Conservation (phyloP, 2,113 vertebrate genomes). For the Sebastes schlegelii region DNA sequence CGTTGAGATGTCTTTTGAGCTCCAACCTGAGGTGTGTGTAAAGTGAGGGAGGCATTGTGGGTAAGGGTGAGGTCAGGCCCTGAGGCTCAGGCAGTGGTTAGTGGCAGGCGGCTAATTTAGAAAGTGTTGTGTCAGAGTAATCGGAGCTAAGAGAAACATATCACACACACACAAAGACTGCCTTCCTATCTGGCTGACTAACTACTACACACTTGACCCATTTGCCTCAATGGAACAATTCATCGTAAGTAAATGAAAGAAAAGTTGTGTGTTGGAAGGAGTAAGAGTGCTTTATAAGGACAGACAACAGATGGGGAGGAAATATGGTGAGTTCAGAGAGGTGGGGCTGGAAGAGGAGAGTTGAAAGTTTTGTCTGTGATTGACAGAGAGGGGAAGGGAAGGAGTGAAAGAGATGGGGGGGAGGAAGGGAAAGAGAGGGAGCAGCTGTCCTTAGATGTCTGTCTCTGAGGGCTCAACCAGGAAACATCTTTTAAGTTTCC, state of each 20-base stretch:
- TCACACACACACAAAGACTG: conserved; percentile 24
- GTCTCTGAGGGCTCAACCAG: conserved; percentile 52
- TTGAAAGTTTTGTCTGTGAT: conserved; percentile 50
- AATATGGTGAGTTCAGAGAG: conserved; percentile 38
- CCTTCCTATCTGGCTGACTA: conserved; percentile 23
- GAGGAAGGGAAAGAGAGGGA: conserved; percentile 36
- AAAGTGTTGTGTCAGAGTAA: conserved; percentile 74
- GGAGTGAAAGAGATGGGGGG: conserved; percentile 11
- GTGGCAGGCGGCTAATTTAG: conserved; percentile 64
- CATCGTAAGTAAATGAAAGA: conserved; percentile 15
- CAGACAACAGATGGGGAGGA: conserved; percentile 45
- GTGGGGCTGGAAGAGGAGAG: conserved; percentile 13
- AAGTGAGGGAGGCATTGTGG: conserved; percentile 18
- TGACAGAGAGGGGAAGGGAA: conserved; percentile 47
- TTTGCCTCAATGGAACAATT: conserved; percentile 22
- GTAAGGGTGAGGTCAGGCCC: conserved; percentile 29
- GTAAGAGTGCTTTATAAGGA: conserved; percentile 5
- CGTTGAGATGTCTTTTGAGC: background rate
- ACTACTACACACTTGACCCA: conserved; percentile 28
- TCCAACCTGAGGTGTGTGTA: background rate
- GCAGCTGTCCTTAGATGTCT: conserved; percentile 76
- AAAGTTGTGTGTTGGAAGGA: background rate
- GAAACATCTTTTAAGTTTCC: conserved; percentile 58
- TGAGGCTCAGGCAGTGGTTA: conserved; percentile 34
- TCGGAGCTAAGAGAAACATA: conserved; percentile 56